Evolutionary conservation across 2,888 invertebrate species (phyloP).

Genomic region (Pristionchus arcanus): DNA sequence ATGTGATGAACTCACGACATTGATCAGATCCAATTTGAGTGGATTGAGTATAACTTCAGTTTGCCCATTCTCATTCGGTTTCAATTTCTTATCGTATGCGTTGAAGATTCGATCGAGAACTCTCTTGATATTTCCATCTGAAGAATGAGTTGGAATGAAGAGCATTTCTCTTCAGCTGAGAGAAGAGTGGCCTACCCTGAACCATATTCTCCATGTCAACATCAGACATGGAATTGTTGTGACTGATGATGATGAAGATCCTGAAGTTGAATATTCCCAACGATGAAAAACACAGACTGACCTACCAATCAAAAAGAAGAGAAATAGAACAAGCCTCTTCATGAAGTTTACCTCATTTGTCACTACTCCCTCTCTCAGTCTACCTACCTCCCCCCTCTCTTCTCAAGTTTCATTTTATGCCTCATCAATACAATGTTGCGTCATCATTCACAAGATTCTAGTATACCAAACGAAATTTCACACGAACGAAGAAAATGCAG

Average conservation of each 20-base stretch:
- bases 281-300: not conserved
- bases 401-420: not conserved
- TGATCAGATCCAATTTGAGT: slow-evolving; percentile 27
- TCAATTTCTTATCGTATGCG: slow-evolving; percentile 19
- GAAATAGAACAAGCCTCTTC: not conserved
- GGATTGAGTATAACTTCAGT: slow-evolving; percentile 35
- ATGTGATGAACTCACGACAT: slow-evolving; percentile 5
- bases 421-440: not conserved
- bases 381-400: not conserved
- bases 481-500: no score
- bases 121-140: not conserved
- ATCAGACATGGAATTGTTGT: not conserved
- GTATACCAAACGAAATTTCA: no score
- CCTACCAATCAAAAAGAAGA: slow-evolving; percentile 6
- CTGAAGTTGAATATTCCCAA: not conserved
- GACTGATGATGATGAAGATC: no score
- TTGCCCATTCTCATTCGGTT: not conserved
- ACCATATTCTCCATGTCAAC: not conserved
- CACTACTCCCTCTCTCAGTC: not conserved
- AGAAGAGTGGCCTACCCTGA: slow-evolving; percentile 8
- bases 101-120: slow-evolving; percentile 12
- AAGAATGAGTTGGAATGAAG: not conserved
- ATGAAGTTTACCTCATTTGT: not conserved
- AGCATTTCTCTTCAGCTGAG: not conserved
- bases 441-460: not conserved